phyloP scores from a whole-genome alignment of 2,113 vertebrate species.

The Larimichthys polyactis region DNA sequence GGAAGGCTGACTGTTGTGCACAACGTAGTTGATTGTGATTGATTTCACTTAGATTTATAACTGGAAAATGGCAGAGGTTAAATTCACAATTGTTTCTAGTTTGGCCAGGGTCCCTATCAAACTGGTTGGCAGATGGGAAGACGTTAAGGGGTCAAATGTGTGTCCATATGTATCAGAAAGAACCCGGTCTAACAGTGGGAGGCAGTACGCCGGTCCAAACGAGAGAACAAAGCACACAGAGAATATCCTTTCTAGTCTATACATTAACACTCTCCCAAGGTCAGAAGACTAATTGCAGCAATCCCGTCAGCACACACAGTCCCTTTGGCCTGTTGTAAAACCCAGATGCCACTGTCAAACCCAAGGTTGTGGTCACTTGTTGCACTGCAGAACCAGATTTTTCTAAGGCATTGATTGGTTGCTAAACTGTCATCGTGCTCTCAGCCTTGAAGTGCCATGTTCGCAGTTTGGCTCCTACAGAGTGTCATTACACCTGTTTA shows the following conservation, averaged over 20 bases:
- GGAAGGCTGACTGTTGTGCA: slow-evolving; percentile 7
- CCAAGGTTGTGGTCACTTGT: slow-evolving; percentile 33
- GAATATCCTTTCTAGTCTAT: not conserved
- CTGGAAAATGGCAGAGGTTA: not conserved
- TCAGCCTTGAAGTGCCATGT: slow-evolving; percentile 48
- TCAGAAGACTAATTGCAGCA: slow-evolving; percentile 33
- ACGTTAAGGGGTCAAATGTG: slow-evolving; percentile 6
- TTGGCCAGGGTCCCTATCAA: slow-evolving; percentile 1
- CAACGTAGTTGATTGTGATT: slow-evolving; percentile 4
- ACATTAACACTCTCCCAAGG: slow-evolving; percentile 22
- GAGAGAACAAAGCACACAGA: not conserved
- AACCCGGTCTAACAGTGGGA: not conserved
- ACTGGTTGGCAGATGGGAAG: not conserved
- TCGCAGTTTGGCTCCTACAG: slow-evolving; percentile 54
- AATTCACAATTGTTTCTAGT: not conserved
- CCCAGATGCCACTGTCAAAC: slow-evolving; percentile 9
- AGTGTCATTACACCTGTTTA: slow-evolving; percentile 65
- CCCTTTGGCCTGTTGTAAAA: slow-evolving; percentile 20
- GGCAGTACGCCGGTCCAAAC: too few species aligned
- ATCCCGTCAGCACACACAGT: slow-evolving; percentile 19
- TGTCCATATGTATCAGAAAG: slow-evolving; percentile 20
- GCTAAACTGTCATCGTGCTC: slow-evolving; percentile 54
- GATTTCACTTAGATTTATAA: not conserved
- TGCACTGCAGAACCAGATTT: not conserved
- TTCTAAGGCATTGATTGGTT: slow-evolving; percentile 51